Percentiles rank a stretch among this genome's conserved stretches.
phyloP scores from a whole-genome alignment of 2,113 vertebrate genomes.

The Sitta europaea region DNA sequence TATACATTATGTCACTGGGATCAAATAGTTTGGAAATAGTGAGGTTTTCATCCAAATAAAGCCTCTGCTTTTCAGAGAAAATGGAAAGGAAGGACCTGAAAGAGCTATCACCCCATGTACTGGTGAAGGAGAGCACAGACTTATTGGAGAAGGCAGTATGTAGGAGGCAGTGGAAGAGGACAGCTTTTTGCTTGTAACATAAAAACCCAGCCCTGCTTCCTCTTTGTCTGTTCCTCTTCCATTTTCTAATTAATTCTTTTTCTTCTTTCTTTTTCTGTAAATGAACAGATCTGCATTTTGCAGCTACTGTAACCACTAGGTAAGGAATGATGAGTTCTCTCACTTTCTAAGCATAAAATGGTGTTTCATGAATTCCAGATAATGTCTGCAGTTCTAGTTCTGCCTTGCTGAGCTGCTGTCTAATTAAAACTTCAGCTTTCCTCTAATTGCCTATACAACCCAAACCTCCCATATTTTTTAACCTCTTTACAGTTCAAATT shows the following conservation, averaged over 20 bases:
- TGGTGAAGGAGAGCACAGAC: background rate
- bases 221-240: conserved; percentile 14
- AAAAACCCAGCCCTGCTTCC: background rate
- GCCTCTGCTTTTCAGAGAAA: background rate
- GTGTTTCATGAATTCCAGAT: background rate
- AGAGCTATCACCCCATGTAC: background rate
- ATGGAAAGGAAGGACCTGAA: background rate
- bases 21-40: background rate
- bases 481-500: background rate
- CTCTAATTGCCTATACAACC: background rate
- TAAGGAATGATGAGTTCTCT: background rate
- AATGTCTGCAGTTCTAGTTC: background rate
- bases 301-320: background rate
- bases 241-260: background rate
- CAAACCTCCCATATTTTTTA: background rate
- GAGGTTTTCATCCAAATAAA: background rate
- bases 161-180: background rate
- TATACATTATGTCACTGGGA: background rate
- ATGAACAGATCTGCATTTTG: background rate
- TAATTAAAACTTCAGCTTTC: background rate
- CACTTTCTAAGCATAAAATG: background rate
- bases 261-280: background rate
- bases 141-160: background rate
- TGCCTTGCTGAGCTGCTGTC: background rate
- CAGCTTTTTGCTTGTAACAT: background rate